Evolutionary conservation across 35 echinoderm and acorn worm genomes (phyloP), one percentile per base, ranked within the genome.

Genomic region (Chiridota heheva): DNA sequence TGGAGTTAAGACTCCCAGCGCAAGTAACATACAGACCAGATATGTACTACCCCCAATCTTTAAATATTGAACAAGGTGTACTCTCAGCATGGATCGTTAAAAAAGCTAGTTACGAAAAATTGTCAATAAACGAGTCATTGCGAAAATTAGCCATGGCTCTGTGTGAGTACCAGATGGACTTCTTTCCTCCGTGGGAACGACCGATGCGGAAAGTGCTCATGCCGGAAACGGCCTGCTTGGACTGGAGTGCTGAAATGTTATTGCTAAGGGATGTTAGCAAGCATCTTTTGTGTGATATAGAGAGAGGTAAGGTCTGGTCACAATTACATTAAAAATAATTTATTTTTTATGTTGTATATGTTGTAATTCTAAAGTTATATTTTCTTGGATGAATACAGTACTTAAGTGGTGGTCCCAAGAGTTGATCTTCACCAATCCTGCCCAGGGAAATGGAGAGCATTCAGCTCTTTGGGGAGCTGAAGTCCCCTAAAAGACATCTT

Each of bases 181-280:
- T 78, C 33, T 60, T 39, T 60, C 27, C 22, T 37, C 74, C 74
- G 7, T 78, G 58, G 16, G 74, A 55, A 5, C 40, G 74, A 35
- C 74, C 74, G 13, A 33, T 48, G 28, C 15, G 74, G 51, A 58
- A 30, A 35, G 57, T 39, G 22, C 1, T 78, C 5, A 32, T 60
- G 51, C 33, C 42, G 2, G 33, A 48, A 0, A 58, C 20, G 74
- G 8, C 74, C 2, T 78, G 74, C 32, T n/a, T 78, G n/a, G 61
- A 36, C 16, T 78, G 74, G 74, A 57, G 32, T 13, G 53, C 74
- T 39, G 74, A 78, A 38, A 78, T 78, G 74, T 3, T 78, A 2
- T 34, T 78, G 20, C 46, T 60, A n/a, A 60, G 35, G 12, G 20
- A 60, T 38, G 51, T 78, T 1, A 57, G 61, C 30, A 40, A 48